Base-by-base conservation (phyloP, 2,113 vertebrate genomes). In the Aphelocoma coerulescens region DNA sequence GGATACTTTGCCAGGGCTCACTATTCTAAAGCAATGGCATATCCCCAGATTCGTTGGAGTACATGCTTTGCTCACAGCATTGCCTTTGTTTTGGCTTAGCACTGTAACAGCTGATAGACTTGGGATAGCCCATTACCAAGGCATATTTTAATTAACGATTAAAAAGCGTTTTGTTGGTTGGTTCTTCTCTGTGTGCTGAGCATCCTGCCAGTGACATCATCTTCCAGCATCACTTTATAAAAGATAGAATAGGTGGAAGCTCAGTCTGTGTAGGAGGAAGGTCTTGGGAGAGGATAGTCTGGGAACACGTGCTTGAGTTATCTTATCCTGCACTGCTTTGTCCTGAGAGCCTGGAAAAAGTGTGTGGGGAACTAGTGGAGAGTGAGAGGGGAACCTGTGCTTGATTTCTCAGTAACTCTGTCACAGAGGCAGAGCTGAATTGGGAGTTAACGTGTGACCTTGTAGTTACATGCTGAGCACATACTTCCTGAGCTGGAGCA, bases 241-340 rank as follows among this genome's bases (percentile, higher is more conserved):
- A 43, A 35, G 32, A 7, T 9, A 43, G 46, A 46, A 16, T 7
- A 26, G 48, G 16, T 22, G 43, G 46, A 55, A 77, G 26, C 32
- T 83, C 8, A 41, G 37, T 1, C 44, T 23, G 11, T 35, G 37
- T 6, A 11, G 89, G 55, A 83, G 58, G 67, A 41, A 46, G 21
- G 72, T 12, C 32, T 62, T 39, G 26, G 21, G 67, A 30, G 51
- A 9, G 33, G 19, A 19, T 8, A 6, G n/a, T 10, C 35, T 61
- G 51, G 65, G 61, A 41, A 13, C 3, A 2, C 0, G 20, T 1
- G 1, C 27, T 58, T 41, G 59, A 2, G 1, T 59, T 59, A 6
- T 49, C 52, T 87, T 27, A 19, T 28, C 35, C 57, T 69, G 71
- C 27, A 1, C 44, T 39, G 67, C 54, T 20, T 32, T 81, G 89